phyloP scores from a whole-genome alignment of 2,113 vertebrate genomes.

The Malurus elegans region DNA sequence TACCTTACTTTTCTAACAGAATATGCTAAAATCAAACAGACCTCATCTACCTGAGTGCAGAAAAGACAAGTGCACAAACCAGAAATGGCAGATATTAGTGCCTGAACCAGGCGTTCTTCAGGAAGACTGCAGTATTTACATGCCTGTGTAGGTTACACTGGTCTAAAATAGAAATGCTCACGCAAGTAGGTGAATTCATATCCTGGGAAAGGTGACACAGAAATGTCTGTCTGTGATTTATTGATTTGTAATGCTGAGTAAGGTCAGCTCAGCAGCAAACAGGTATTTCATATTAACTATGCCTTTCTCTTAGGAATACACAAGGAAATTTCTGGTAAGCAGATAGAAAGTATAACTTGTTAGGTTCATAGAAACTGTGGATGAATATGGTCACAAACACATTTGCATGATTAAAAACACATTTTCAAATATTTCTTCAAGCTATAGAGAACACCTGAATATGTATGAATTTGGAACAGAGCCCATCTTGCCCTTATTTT shows the following conservation, averaged over 20 bases:
- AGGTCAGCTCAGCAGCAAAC: not conserved
- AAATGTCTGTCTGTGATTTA: not conserved
- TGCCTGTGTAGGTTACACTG: not conserved
- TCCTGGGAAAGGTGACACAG: not conserved
- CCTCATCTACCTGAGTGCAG: not conserved
- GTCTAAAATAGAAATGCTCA: conserved; percentile 1
- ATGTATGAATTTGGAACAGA: not conserved
- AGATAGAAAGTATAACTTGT: not conserved
- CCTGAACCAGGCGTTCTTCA: not conserved
- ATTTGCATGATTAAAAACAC: not conserved
- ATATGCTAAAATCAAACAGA: not conserved
- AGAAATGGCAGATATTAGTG: not conserved
- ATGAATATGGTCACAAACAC: not conserved
- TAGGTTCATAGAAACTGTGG: not conserved
- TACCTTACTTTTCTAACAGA: not conserved
- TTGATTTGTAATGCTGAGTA: not conserved
- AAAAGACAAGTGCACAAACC: not conserved
- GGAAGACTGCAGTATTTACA: not conserved
- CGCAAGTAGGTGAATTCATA: not conserved
- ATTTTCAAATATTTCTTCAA: not conserved
- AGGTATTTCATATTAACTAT: not conserved
- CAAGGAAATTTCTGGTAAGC: not conserved
- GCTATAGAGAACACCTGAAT: not conserved
- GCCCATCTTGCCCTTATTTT: not conserved
- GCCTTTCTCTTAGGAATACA: not conserved